Base-by-base conservation (phyloP, 2,797 vertebrate genomes). In the Menidia menidia region DNA sequence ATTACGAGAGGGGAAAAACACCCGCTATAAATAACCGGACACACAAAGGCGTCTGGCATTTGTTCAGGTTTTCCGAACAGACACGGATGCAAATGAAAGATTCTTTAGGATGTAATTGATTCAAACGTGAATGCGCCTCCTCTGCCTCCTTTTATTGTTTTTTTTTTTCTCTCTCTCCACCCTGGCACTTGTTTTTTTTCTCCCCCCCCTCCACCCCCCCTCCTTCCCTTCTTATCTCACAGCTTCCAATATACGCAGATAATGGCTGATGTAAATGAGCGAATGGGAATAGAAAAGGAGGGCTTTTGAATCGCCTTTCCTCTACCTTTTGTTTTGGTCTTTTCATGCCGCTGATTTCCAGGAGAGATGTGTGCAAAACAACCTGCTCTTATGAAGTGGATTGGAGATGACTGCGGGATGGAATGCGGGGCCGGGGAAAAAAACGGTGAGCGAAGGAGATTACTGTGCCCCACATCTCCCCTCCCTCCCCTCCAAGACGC, bases 41-140 rank as follows among this genome's bases (percentile, higher is more conserved):
- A 95, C 95, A 97, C 96, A 98, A 98, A 97, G 95, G 96, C 95
- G 95, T 94, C 96, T 97, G 96, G 96, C 96, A 96, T 96, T 96
- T 95, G 96, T 94, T 96, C 94, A 89, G 91, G 82, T 92, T 92
- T 92, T 92, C 68, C 78, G 73, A 90, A 83, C 90, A 93, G 92
- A 94, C 92, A 93, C 77, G 81, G 88, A 94, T 94, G 92, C 93
- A 95, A 95, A 95, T 95, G 91, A 91, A 94, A 93, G 91, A 92
- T 94, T 92, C 90, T 92, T 94, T 89, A 90, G 93, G 92, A 93
- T 91, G 93, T 94, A 94, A 95, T 93, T 94, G 94, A 95, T 94
- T 95, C 93, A 94, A 93, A 93, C 88, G 67, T 73, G 47, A 79
- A 88, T 73, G 80, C 81, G 75, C 87, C 90, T 90, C 86, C 86